These are phyloP conservation scores for Erpetoichthys calabaricus DNA, from an alignment of 2,797 vertebrate genomes.

Conservation along the genomic window DNA sequence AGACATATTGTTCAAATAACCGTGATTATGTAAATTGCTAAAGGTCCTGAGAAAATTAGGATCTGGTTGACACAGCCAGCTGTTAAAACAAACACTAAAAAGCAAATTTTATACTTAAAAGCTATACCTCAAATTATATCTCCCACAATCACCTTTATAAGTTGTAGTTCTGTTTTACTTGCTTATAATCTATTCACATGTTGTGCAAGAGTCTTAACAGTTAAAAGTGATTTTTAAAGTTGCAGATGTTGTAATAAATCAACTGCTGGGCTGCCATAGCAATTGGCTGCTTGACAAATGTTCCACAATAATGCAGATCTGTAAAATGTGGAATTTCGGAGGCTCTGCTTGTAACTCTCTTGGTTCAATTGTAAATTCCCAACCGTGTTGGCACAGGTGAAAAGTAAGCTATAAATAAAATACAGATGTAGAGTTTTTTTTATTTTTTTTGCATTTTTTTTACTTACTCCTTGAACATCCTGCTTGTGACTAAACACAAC, in stretches of 20 bases:
- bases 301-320: slow-evolving; percentile 53
- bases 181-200: slow-evolving; percentile 14
- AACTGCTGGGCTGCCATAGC: slow-evolving; percentile 46
- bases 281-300: slow-evolving; percentile 67
- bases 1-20: too few relatives aligned
- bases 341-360: slow-evolving; percentile 60
- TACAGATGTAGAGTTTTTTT: slow-evolving; percentile 20
- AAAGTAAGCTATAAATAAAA: slow-evolving; percentile 46
- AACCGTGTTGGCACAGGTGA: slow-evolving; percentile 62
- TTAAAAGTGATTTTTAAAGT: slow-evolving; percentile 45
- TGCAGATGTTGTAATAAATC: slow-evolving; percentile 72
- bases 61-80: too few relatives aligned
- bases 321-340: slow-evolving; percentile 62
- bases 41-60: too few relatives aligned
- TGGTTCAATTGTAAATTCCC: slow-evolving; percentile 56
- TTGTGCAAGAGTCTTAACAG: slow-evolving; percentile 27
- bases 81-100: too few relatives aligned
- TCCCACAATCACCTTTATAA: too few relatives aligned
- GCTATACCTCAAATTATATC: too few relatives aligned
- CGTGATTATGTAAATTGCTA: too few relatives aligned
- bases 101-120: too few relatives aligned
- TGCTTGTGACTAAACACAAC: too few relatives aligned
- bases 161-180: too few relatives aligned
- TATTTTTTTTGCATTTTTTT: slow-evolving; percentile 20
- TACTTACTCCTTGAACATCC: too few relatives aligned